Conservation (phyloP, 2,113 vertebrate genomes). For the Sceloporus undulatus region DNA sequence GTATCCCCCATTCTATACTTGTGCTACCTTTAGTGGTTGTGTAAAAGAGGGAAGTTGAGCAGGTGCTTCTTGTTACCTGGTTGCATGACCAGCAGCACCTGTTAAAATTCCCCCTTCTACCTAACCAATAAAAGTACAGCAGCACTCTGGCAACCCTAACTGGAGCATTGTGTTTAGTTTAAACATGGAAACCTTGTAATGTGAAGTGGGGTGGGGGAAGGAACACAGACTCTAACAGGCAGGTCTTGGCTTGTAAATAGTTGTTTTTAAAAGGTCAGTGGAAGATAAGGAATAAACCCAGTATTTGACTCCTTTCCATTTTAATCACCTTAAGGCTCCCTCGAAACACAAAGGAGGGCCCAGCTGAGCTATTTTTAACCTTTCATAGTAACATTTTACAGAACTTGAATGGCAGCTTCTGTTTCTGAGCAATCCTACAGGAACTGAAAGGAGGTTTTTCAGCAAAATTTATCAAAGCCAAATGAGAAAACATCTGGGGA, state of each 20-base stretch:
- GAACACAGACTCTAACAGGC: not conserved
- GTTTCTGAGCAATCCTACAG: conserved; percentile 18
- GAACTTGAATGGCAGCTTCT: conserved; percentile 37
- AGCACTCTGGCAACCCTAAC: no score
- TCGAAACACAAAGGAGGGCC: conserved; percentile 21
- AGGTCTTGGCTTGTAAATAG: not conserved
- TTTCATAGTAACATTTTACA: conserved; percentile 23
- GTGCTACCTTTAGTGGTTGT: no score
- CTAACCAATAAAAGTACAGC: no score
- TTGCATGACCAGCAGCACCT: no score
- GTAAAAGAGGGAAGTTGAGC: no score
- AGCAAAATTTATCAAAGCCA: conserved; percentile 33
- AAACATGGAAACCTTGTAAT: not conserved
- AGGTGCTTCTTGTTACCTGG: no score
- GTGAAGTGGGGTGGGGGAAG: not conserved
- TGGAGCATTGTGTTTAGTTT: not conserved
- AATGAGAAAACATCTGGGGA: conserved; percentile 37
- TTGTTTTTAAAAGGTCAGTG: conserved; percentile 20
- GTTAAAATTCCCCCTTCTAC: no score
- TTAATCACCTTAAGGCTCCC: conserved; percentile 26
- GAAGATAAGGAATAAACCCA: conserved; percentile 23
- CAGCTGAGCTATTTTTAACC: conserved; percentile 27
- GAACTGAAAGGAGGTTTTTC: conserved; percentile 9
- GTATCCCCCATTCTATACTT: no score
- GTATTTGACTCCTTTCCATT: conserved; percentile 27